Evolutionary conservation across 2,797 vertebrate genomes (phyloP).

Genomic region (Atherinosoma microstoma): DNA sequence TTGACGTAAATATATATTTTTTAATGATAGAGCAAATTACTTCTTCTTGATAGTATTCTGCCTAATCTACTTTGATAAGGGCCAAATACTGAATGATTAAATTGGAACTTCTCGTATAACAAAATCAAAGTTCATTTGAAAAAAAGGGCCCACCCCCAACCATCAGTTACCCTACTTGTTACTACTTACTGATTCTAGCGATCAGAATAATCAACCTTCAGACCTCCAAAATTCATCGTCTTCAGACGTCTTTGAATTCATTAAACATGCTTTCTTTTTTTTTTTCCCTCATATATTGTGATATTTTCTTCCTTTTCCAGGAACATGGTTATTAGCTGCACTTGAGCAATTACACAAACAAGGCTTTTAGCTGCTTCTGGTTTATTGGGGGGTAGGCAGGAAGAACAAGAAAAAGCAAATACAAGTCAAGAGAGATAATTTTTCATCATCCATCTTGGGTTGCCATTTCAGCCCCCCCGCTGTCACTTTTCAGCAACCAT

Average conservation of each 20-base stretch:
- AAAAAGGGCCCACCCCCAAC: too few species aligned
- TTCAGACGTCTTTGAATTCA: conserved; percentile 5
- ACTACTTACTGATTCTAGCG: not conserved
- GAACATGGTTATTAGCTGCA: conserved; percentile 54
- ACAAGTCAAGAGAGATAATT: conserved; percentile 46
- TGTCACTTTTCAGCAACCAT: conserved; percentile 67
- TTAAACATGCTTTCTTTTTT: not conserved
- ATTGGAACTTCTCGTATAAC: too few species aligned
- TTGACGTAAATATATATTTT: too few species aligned
- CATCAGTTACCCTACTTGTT: too few species aligned
- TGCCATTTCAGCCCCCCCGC: conserved; percentile 31
- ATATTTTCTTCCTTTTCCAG: too few species aligned
- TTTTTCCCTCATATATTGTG: not conserved
- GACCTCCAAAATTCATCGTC: not conserved
- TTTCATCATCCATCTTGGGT: conserved; percentile 50
- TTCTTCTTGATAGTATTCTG: too few species aligned
- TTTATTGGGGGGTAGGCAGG: conserved; percentile 39
- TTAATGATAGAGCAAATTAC: too few species aligned
- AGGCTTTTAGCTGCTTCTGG: conserved; percentile 54
- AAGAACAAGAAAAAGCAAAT: conserved; percentile 23
- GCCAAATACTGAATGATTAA: too few species aligned
- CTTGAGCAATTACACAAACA: conserved; percentile 60
- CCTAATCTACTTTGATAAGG: too few species aligned
- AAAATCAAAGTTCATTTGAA: too few species aligned
- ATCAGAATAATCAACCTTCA: conserved; percentile 1